These are phyloP conservation scores for Polypterus senegalus DNA, from an alignment of 2,113 vertebrate genomes.

Conservation along the genomic window DNA sequence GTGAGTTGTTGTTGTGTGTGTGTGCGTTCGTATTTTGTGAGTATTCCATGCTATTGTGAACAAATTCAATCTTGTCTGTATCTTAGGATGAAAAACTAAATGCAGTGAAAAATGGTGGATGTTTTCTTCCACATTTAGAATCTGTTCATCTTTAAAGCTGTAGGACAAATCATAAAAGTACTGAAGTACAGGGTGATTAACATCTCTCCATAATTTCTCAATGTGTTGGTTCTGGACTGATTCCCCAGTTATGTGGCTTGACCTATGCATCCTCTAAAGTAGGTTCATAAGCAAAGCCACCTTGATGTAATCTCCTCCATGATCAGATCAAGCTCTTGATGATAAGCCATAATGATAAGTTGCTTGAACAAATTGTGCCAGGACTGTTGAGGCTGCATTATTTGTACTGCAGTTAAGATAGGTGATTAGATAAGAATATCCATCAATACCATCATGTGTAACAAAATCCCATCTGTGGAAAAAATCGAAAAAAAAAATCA, in stretches of 20 bases:
- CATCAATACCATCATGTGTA: background rate
- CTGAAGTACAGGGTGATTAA: background rate
- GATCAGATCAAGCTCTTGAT: background rate
- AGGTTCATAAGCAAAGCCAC: background rate
- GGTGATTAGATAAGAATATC: background rate
- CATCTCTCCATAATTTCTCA: constrained; percentile 1
- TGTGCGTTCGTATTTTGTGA: background rate
- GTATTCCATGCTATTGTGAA: background rate
- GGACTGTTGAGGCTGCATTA: background rate
- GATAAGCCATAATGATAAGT: background rate
- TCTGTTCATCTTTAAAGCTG: background rate
- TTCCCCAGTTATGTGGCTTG: background rate
- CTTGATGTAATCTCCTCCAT: background rate
- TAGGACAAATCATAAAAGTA: background rate
- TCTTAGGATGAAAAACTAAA: background rate
- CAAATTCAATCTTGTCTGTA: background rate
- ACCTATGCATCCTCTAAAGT: background rate
- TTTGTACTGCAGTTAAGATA: background rate
- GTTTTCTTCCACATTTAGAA: background rate
- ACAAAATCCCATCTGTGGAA: background rate
- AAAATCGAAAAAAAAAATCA: too few species aligned
- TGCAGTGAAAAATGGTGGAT: background rate
- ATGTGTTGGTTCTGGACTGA: background rate
- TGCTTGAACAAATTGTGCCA: background rate
- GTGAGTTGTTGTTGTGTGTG: background rate